phyloP scores from a whole-genome alignment of 2,888 invertebrate species.

The Macrostomum cliftonense region DNA sequence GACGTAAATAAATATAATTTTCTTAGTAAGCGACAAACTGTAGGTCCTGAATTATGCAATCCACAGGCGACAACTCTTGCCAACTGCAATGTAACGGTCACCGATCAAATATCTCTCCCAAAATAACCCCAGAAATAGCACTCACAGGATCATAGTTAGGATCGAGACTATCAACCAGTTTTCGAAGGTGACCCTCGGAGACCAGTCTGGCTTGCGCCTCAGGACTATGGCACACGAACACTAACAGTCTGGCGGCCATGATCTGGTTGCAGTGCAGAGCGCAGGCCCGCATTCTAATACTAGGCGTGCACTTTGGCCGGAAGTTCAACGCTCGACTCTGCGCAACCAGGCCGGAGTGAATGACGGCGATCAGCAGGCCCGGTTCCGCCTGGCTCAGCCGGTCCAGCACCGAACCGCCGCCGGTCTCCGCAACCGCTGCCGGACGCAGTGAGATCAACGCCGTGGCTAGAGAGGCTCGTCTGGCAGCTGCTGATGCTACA shows the following conservation, averaged over 20 bases:
- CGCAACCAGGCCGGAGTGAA: conserved; percentile 46
- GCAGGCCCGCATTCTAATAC: conserved; percentile 45
- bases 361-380: conserved; percentile 42
- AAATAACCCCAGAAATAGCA: neutral
- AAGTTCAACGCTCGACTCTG: conserved; percentile 46
- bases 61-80: too few relatives aligned
- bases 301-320: conserved; percentile 46
- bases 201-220: conserved; percentile 43
- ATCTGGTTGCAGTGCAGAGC: conserved; percentile 46
- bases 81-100: too few relatives aligned
- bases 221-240: conserved; percentile 44
- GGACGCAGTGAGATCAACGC: too few relatives aligned
- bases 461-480: too few relatives aligned
- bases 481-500: too few relatives aligned
- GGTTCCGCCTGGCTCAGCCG: conserved; percentile 35
- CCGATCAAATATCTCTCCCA: neutral
- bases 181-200: conserved; percentile 44
- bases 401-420: conserved; percentile 15
- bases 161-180: conserved; percentile 46
- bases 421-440: too few relatives aligned
- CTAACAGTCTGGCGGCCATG: conserved; percentile 44
- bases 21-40: too few relatives aligned
- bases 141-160: conserved; percentile 48
- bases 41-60: too few relatives aligned
- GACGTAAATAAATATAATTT: too few relatives aligned